Evolutionary conservation across 1,140 invertebrate genomes (phyloP), one percentile per base, ranked within the genome.

Genomic region (Dufourea novaeangliae): DNA sequence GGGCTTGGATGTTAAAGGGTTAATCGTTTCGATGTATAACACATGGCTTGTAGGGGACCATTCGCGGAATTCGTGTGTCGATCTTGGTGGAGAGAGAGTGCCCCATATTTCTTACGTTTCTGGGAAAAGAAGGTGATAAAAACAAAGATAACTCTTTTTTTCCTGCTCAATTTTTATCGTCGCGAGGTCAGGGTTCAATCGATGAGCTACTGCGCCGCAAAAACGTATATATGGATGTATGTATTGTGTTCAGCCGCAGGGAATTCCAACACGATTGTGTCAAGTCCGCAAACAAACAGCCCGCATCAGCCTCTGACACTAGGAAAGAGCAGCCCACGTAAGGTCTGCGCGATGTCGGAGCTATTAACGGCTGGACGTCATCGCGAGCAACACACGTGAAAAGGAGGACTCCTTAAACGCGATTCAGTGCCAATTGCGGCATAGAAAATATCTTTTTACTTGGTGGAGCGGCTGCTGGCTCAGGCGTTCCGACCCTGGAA

Each of bases 231-330:
- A n/a, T n/a, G n/a, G n/a, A n/a, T n/a, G n/a, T n/a, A n/a, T n/a
- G n/a, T n/a, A n/a, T 73, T 73, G n/a, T n/a, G n/a, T 12, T 14
- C 0, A 32, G 25, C 50, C 44, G 52, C 14, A 71, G 41, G 71
- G 54, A 77, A 82, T 82, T 82, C 76, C 76, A 62, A 56, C 63
- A 63, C 56, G 75, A 78, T 80, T 81, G 57, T 81, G 75, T 81
- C 79, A 81, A 81, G 79, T 61, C 67, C 68, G 61, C 44, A 81
- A 81, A 72, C 76, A 72, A 72, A 73, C 25, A 0, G n/a, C n/a
- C n/a, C 27, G 64, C 78, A 76, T 76, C 78, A 68, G 39, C 2
- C n/a, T 50, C 8, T 5, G 14, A 50, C 12, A 54, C 46, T 44
- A 20, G 5, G 6, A 27, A 46, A 70, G 27, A 39, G 10, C 70